Evolutionary conservation across 1,140 invertebrate species (phyloP).

Genomic region (Homarus americanus): DNA sequence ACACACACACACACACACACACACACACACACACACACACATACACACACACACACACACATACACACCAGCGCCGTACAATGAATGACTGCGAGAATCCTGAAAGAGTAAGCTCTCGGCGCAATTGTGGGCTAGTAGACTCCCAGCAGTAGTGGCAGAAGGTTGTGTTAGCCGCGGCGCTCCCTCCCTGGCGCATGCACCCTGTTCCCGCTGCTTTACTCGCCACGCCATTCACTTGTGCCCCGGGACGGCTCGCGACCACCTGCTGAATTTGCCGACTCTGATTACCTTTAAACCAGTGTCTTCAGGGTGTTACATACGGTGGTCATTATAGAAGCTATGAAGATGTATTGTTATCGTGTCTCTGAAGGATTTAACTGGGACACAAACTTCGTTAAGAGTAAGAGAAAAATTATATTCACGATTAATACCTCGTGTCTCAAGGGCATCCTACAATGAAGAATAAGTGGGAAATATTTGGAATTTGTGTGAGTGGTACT

Average conservation of each 20-base stretch:
- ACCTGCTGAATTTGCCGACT: background rate
- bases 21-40: too few relatives aligned
- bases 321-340: background rate
- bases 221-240: background rate
- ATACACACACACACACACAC: background rate
- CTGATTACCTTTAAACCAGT: background rate
- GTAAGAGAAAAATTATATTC: background rate
- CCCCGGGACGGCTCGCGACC: too few relatives aligned
- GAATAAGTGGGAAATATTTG: background rate
- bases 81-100: background rate
- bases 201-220: background rate
- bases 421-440: background rate
- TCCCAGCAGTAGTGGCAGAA: background rate
- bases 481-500: background rate
- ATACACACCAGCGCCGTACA: background rate
- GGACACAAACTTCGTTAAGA: background rate
- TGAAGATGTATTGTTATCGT: background rate
- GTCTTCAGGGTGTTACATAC: background rate
- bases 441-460: background rate
- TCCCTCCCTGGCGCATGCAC: background rate
- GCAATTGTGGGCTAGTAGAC: background rate
- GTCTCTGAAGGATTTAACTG: background rate
- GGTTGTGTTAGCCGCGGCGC: background rate
- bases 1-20: too few relatives aligned
- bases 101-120: background rate